A percentile compares a stretch with the other conserved stretches of the same genome.
Evolutionary conservation across 2,888 invertebrate genomes (phyloP).

Genomic region (Chamaedrilus cognettii): DNA sequence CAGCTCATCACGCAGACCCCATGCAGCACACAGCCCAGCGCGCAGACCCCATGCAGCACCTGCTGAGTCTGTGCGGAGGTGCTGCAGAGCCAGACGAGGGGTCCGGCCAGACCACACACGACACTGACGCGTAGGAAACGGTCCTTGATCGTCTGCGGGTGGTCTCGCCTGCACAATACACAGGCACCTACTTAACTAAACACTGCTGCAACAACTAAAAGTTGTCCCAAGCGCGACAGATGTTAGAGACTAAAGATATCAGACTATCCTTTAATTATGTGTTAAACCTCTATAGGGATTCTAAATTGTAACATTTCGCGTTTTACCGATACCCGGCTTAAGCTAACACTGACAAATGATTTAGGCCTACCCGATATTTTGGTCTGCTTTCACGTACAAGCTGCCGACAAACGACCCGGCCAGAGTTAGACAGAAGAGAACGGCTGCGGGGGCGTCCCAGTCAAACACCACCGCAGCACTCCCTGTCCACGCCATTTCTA

Average conservation of each 20-base stretch:
- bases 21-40: too few species aligned
- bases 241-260: too few species aligned
- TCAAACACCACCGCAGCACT: conserved; percentile 12
- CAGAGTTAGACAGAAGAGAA: conserved; percentile 18
- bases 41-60: not conserved
- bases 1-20: not conserved
- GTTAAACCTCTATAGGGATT: too few species aligned
- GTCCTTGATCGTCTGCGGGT: conserved; percentile 83
- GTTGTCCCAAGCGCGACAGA: too few species aligned
- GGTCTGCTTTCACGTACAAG: conserved; percentile 20
- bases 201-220: too few species aligned
- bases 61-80: conserved; percentile 1
- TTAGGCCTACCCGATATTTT: conserved; percentile 11
- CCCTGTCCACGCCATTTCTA: not conserved
- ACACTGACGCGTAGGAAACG: conserved; percentile 83
- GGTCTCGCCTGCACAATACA: conserved; percentile 66
- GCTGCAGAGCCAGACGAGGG: conserved; percentile 72
- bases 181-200: too few species aligned
- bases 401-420: conserved; percentile 17
- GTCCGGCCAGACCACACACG: conserved; percentile 79
- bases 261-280: too few species aligned
- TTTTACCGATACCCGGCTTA: too few species aligned
- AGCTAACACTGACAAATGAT: too few species aligned
- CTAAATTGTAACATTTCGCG: too few species aligned
- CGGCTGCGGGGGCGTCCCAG: not conserved